Percentiles rank a stretch among this genome's conserved stretches.
Conservation (phyloP, 2,888 invertebrate species). For the Orthosia cruda region DNA sequence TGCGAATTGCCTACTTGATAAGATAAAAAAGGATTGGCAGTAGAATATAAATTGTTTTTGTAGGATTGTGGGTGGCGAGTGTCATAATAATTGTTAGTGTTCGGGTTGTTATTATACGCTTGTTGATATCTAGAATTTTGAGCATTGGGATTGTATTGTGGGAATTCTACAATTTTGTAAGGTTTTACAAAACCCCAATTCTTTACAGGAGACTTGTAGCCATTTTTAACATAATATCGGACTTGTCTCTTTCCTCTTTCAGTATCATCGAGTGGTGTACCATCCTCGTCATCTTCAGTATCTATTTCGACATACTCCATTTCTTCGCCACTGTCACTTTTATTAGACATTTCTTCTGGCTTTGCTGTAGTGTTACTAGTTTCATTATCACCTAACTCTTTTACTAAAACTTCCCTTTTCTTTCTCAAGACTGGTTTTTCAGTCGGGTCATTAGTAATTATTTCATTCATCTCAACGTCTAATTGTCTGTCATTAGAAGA, state of each 20-base stretch:
- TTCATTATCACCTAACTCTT: conserved; percentile 68
- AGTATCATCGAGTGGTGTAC: conserved; percentile 77
- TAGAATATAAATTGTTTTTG: conserved; percentile 77
- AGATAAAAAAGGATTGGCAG: conserved; percentile 79
- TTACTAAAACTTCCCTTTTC: conserved; percentile 80
- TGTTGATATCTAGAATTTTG: conserved; percentile 80
- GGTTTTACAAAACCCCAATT: conserved; percentile 82
- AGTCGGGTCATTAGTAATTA: conserved; percentile 77
- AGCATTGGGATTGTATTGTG: conserved; percentile 78
- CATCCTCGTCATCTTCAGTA: conserved; percentile 71
- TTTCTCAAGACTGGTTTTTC: conserved; percentile 77
- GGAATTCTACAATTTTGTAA: conserved; percentile 79
- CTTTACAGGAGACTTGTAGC: conserved; percentile 80
- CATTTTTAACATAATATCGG: conserved; percentile 85
- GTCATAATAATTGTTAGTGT: conserved; percentile 77
- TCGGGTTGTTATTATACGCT: conserved; percentile 71
- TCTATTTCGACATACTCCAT: conserved; percentile 84
- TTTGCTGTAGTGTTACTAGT: conserved; percentile 65
- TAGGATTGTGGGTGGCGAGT: conserved; percentile 75
- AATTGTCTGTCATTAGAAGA: conserved; percentile 84
- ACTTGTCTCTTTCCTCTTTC: conserved; percentile 90
- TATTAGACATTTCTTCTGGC: conserved; percentile 75
- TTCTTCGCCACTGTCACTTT: conserved; percentile 81
- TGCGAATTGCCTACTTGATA: conserved; percentile 79
- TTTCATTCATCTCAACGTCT: conserved; percentile 86